Percentiles rank a stretch among this genome's conserved stretches.
Evolutionary conservation across 2,113 vertebrate genomes (phyloP).

Genomic region (Ovis canadensis): DNA sequence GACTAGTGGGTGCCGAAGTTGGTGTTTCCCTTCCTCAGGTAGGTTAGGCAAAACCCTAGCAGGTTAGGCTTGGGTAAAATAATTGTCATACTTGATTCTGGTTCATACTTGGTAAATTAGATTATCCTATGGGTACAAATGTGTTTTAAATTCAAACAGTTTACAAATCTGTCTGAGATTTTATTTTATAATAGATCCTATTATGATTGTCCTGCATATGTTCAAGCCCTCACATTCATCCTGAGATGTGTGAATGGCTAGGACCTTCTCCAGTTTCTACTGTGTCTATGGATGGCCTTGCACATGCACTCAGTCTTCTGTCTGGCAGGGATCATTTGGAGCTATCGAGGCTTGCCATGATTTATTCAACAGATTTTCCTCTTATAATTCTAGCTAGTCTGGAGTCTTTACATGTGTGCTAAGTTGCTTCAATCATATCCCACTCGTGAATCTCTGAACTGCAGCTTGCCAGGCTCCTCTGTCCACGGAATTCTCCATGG

Average conservation of each 20-base stretch:
- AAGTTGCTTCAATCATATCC: neutral
- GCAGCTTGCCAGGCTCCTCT: neutral
- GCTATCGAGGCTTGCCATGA: neutral
- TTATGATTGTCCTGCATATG: neutral
- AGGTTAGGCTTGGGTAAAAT: neutral
- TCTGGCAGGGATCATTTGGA: neutral
- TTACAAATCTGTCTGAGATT: neutral
- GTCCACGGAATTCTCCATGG: neutral
- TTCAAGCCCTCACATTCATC: neutral
- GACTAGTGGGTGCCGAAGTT: neutral
- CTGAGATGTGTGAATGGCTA: neutral
- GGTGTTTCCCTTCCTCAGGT: neutral
- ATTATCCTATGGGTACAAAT: neutral
- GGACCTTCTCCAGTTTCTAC: neutral
- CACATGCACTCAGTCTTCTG: neutral
- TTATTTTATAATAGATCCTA: neutral
- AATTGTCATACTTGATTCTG: neutral
- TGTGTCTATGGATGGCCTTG: neutral
- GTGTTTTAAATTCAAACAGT: neutral
- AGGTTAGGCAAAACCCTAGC: neutral
- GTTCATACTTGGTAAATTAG: neutral
- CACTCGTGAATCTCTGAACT: neutral
- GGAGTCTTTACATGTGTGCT: neutral
- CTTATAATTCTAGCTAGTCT: neutral
- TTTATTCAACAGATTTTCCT: neutral